Percentiles rank a stretch among this genome's conserved stretches.
These are phyloP conservation scores for Eristalis tenax DNA, from an alignment of 2,888 invertebrate genomes.

Conservation along the genomic window DNA sequence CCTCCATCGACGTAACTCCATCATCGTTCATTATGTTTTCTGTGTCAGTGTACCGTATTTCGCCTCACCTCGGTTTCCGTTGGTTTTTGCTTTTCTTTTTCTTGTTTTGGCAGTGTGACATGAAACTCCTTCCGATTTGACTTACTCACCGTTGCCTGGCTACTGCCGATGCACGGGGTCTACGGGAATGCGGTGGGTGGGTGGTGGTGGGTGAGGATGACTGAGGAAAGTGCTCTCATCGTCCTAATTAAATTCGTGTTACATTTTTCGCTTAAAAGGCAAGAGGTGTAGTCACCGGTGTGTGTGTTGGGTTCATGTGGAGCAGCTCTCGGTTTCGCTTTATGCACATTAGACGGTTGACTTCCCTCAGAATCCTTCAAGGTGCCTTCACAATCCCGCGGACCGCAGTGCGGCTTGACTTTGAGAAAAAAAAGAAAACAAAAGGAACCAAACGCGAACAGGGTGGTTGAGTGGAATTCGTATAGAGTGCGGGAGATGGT, in stretches of 20 bases:
- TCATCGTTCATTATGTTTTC: constrained; percentile 25
- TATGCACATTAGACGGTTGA: constrained; percentile 51
- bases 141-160: constrained; percentile 10
- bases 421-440: background rate
- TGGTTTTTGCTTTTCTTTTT: constrained; percentile 5
- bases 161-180: background rate
- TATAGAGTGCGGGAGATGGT: background rate
- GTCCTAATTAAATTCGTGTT: constrained; percentile 62
- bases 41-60: constrained; percentile 25
- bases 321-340: constrained; percentile 5
- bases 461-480: background rate
- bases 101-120: constrained; percentile 4
- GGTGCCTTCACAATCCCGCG: constrained; percentile 4
- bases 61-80: background rate
- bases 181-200: background rate
- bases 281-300: background rate
- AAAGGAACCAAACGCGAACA: background rate
- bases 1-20: background rate
- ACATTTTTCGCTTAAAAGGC: constrained; percentile 21
- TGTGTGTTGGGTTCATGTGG: constrained; percentile 11
- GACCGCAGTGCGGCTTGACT: constrained; percentile 28
- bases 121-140: constrained; percentile 5
- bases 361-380: constrained; percentile 38
- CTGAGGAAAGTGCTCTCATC: constrained; percentile 21
- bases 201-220: background rate